Percentiles rank a stretch among this genome's conserved stretches.
Evolutionary conservation across 2,888 invertebrate species (phyloP).

Genomic region (Orthonevra nobilis): DNA sequence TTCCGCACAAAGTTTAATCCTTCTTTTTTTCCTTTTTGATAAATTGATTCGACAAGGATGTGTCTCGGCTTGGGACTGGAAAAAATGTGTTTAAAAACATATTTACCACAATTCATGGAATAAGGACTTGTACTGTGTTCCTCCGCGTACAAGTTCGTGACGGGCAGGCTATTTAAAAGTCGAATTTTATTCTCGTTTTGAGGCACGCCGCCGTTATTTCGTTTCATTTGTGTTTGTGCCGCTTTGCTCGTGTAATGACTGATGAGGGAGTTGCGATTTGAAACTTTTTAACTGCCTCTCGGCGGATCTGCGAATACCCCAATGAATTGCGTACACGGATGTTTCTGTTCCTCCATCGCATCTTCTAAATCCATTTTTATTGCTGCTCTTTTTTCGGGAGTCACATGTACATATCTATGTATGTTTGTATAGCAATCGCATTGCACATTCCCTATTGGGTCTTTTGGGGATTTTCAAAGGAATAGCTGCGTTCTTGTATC

Average conservation of each 20-base stretch:
- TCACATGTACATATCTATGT: no score
- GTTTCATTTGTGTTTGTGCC: no score
- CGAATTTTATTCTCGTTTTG: constrained; percentile 22
- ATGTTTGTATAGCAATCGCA: no score
- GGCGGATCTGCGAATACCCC: constrained; percentile 37
- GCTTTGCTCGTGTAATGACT: no score
- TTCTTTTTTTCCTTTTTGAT: constrained; percentile 23
- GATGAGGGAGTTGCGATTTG: not conserved
- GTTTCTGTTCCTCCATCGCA: constrained; percentile 1
- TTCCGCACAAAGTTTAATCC: constrained; percentile 25
- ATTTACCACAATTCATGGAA: constrained; percentile 13
- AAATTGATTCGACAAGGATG: constrained; percentile 62
- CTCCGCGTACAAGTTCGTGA: constrained; percentile 3
- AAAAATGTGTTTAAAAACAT: constrained; percentile 33
- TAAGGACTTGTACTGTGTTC: no score
- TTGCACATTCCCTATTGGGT: constrained; percentile 31
- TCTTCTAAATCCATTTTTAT: no score
- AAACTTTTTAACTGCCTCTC: constrained; percentile 54
- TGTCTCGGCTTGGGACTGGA: not conserved
- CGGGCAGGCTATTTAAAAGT: constrained; percentile 8
- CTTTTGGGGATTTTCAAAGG: constrained; percentile 21
- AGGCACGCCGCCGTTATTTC: constrained; percentile 10
- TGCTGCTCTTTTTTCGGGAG: no score
- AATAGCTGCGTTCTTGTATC: constrained; percentile 7
- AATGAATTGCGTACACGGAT: constrained; percentile 41